These are phyloP conservation scores for Crossocerus cetratus DNA, from an alignment of 2,888 invertebrate genomes.

Conservation along the genomic window DNA sequence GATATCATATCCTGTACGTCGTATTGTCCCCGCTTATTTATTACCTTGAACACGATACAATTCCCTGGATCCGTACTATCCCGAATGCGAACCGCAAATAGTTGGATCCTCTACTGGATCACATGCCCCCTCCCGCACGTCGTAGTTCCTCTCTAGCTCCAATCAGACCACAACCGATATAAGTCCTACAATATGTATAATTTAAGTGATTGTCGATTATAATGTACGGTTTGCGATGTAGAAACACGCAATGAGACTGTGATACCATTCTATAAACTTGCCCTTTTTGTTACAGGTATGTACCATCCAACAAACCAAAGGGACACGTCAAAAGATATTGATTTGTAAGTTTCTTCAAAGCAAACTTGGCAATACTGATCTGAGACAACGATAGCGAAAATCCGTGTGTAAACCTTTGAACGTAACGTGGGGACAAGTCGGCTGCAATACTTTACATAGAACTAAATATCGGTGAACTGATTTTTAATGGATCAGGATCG, in stretches of 20 bases:
- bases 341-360: too few species aligned
- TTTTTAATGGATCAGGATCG: slow-evolving; percentile 28
- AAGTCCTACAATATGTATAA: too few species aligned
- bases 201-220: too few species aligned
- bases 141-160: too few species aligned
- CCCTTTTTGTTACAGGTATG: slow-evolving; percentile 27
- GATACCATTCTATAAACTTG: too few species aligned
- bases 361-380: too few species aligned
- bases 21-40: slow-evolving; percentile 63
- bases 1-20: slow-evolving; percentile 36
- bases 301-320: not conserved
- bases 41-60: slow-evolving; percentile 51
- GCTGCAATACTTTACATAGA: slow-evolving; percentile 12
- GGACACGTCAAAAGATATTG: too few species aligned
- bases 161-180: too few species aligned
- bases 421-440: slow-evolving; percentile 18
- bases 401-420: too few species aligned
- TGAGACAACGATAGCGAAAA: too few species aligned
- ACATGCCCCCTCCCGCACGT: slow-evolving; percentile 2
- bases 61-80: slow-evolving; percentile 33
- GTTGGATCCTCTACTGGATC: slow-evolving; percentile 31
- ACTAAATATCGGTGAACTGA: slow-evolving; percentile 27
- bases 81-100: slow-evolving; percentile 24
- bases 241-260: too few species aligned
- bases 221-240: too few species aligned